These are phyloP conservation scores for Lophochroa leadbeateri DNA, from an alignment of 2,113 vertebrate genomes.

Conservation along the genomic window DNA sequence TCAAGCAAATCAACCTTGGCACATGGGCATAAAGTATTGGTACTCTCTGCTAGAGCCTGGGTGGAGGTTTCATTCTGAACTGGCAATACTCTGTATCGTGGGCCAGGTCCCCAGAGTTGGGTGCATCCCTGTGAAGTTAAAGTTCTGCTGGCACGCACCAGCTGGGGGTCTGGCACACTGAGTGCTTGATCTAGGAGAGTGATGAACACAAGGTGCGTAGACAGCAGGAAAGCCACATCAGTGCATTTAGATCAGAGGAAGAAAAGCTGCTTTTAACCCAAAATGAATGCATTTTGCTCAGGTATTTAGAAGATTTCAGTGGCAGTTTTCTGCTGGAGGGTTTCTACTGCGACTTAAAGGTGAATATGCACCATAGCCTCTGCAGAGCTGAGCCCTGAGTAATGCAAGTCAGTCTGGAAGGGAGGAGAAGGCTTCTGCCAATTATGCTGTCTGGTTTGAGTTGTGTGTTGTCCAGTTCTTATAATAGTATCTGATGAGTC, in stretches of 20 bases:
- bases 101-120: background rate
- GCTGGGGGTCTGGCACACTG: background rate
- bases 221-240: background rate
- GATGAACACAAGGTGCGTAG: background rate
- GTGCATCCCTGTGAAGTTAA: background rate
- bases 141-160: background rate
- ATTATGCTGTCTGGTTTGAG: background rate
- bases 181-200: background rate
- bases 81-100: background rate
- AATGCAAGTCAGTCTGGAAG: background rate
- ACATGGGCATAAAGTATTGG: background rate
- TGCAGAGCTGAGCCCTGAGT: background rate
- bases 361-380: background rate
- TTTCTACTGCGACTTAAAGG: background rate
- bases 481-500: rapidly evolving
- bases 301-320: background rate
- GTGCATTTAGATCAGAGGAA: background rate
- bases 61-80: background rate
- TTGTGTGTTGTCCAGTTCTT: background rate
- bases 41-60: background rate
- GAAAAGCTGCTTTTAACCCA: background rate
- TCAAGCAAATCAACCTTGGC: background rate
- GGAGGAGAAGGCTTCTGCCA: background rate
- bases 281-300: background rate
- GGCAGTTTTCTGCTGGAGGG: background rate